Evolutionary conservation across 2,113 vertebrate species (phyloP), one percentile per base, ranked within the genome.

Genomic region (Malaclemys terrapin): DNA sequence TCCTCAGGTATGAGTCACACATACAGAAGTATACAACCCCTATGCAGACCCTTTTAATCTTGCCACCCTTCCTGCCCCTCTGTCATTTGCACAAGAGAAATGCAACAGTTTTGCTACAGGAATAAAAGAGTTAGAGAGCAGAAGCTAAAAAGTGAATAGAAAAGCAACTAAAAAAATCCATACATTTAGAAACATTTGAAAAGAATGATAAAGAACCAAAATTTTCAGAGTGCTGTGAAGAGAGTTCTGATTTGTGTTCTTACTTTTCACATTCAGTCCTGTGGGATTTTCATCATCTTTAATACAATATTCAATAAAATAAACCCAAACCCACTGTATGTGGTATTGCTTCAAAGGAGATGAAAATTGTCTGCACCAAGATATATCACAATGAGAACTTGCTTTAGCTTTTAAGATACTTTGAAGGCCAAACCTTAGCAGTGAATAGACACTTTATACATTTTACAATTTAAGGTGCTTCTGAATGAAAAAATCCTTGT

Each of bases 91-190:
- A 94, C 29, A 65, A 65, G 16, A 65, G 14, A 90, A 89, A 59
- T 25, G 78, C 49, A 84, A 4, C 87, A 90, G 65, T 93, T 95
- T 91, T 84, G n/a, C 13, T 94, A 78, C 57, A 38, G 47, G 57
- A 76, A 75, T 16, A 65, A 65, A 65, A 65, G 62, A 75, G 16
- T 62, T 29, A 62, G 25, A 8, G 0, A 1, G 76, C 82, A 80
- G 91, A 95, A 91, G 53, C 38, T 86, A 45, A 49, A 88, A 16
- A 38, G 81, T 80, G 84, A 96, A 91, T 35, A 89, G 35, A 93
- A 75, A 29, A 13, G 35, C 17, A 82, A 53, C 7, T 89, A 56
- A 85, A 95, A 89, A 84, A 53, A 17, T 29, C 38, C 69, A n/a
- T 31, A 16, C 13, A 62, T 62, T 35, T 62, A 62, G 59, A 62